These are phyloP conservation scores for Apeira syringaria DNA, from an alignment of 2,888 invertebrate species.

Conservation along the genomic window DNA sequence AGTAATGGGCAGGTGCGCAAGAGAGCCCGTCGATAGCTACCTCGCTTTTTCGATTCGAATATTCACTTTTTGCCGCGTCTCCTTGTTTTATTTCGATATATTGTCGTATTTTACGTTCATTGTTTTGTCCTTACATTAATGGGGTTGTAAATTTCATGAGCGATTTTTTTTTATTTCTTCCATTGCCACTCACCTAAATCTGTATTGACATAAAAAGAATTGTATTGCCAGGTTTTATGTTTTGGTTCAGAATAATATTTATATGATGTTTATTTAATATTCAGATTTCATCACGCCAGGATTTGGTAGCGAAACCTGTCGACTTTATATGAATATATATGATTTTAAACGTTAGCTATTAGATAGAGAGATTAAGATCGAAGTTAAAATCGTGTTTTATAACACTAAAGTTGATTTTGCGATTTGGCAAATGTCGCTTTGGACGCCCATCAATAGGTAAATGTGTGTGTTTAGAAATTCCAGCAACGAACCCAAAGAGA, in stretches of 20 bases:
- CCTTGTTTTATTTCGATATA: slow-evolving; percentile 55
- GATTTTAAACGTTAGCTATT: slow-evolving; percentile 6
- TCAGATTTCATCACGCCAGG: slow-evolving; percentile 21
- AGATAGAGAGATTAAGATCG: neutral
- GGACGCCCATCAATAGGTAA: no score
- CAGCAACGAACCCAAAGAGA: no score
- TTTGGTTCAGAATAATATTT: neutral
- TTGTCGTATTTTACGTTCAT: slow-evolving; percentile 57
- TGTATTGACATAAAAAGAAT: slow-evolving; percentile 3
- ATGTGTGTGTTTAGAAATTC: no score
- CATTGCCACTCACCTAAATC: slow-evolving; percentile 16
- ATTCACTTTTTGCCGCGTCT: slow-evolving; percentile 63
- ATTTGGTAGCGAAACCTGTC: slow-evolving; percentile 13
- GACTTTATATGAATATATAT: neutral
- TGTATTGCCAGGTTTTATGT: slow-evolving; percentile 7
- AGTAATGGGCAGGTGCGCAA: slow-evolving; percentile 82
- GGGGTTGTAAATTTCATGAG: slow-evolving; percentile 47
- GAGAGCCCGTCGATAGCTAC: slow-evolving; percentile 71
- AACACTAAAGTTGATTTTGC: neutral
- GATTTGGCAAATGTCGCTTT: no score
- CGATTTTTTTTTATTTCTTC: slow-evolving; percentile 27
- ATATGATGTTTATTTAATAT: slow-evolving; percentile 19
- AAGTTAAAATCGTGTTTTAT: slow-evolving; percentile 13
- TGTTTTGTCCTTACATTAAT: slow-evolving; percentile 52
- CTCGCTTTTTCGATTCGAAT: slow-evolving; percentile 71